phyloP scores from a whole-genome alignment of 2,888 invertebrate genomes.

The Chalcis sispes region DNA sequence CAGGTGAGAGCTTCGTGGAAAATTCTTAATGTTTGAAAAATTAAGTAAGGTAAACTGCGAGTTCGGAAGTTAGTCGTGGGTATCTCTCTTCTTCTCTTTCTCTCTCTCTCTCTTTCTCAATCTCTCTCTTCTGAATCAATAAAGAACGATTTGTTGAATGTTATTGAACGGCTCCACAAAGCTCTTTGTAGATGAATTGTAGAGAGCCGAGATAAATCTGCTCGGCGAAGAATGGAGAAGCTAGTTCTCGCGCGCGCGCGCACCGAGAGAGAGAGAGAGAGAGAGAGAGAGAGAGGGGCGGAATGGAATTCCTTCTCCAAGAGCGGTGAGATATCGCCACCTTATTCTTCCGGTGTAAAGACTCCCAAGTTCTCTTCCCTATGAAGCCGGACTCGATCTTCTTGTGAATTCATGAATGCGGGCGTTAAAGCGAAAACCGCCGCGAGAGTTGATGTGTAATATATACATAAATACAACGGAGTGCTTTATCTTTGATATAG shows the following conservation, averaged over 20 bases:
- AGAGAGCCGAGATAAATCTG: slow-evolving; percentile 51
- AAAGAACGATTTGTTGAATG: slow-evolving; percentile 54
- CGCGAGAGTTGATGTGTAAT: too few relatives aligned
- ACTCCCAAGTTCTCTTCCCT: too few relatives aligned
- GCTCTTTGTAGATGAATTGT: slow-evolving; percentile 36
- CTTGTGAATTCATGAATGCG: slow-evolving; percentile 10
- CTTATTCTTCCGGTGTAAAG: slow-evolving; percentile 21
- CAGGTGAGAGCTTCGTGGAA: too few relatives aligned
- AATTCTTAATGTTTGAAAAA: slow-evolving; percentile 8
- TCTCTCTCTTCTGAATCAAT: slow-evolving; percentile 41
- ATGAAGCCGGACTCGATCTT: too few relatives aligned
- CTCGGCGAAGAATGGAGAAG: slow-evolving; percentile 32
- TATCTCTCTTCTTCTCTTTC: background rate
- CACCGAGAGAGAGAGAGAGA: background rate
- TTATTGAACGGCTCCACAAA: slow-evolving; percentile 44
- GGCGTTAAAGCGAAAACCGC: background rate
- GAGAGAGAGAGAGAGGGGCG: too few relatives aligned
- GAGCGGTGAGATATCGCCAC: slow-evolving; percentile 4
- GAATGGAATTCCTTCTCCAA: background rate
- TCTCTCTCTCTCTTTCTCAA: background rate
- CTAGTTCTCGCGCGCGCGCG: background rate
- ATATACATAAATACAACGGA: too few relatives aligned
- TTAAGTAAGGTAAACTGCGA: slow-evolving; percentile 22
- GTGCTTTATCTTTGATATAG: too few relatives aligned
- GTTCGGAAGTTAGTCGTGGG: slow-evolving; percentile 36